Percentiles rank a stretch among this genome's conserved stretches.
Conservation (phyloP, 2,797 vertebrate genomes). For the Halcyon chelicuti region DNA sequence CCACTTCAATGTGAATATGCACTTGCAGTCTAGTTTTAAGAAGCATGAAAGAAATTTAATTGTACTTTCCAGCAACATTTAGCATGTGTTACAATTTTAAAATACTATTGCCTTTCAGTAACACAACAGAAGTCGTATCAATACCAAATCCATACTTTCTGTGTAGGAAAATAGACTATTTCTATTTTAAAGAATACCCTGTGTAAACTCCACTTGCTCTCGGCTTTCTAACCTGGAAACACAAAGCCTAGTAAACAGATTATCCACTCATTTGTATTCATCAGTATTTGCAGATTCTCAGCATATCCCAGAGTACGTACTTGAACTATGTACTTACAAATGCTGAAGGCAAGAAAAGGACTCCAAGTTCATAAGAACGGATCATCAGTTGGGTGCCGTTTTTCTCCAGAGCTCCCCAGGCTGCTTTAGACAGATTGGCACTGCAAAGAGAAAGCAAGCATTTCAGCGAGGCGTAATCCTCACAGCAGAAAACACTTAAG, state of each 20-base stretch:
- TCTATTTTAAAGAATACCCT: background rate
- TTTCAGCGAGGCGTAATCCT: background rate
- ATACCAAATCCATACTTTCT: background rate
- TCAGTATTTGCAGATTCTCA: background rate
- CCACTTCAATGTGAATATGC: background rate
- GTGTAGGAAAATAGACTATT: background rate
- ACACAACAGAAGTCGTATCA: background rate
- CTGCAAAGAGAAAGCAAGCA: conserved; percentile 74
- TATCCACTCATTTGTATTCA: background rate
- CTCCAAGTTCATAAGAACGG: conserved; percentile 96
- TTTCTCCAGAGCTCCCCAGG: conserved; percentile 95
- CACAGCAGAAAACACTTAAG: background rate
- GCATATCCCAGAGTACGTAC: background rate
- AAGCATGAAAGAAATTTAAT: background rate
- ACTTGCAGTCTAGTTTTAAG: background rate
- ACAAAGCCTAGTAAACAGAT: background rate
- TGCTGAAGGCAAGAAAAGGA: conserved; percentile 91
- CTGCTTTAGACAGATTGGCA: conserved; percentile 96
- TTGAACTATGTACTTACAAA: conserved; percentile 86
- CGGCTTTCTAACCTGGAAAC: background rate
- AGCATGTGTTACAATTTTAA: background rate
- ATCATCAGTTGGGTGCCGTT: conserved; percentile 93
- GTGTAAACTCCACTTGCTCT: background rate
- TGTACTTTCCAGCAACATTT: background rate
- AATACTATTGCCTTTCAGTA: background rate